Evolutionary conservation across 2,113 vertebrate species (phyloP).

Genomic region (Vanacampus margaritifer): DNA sequence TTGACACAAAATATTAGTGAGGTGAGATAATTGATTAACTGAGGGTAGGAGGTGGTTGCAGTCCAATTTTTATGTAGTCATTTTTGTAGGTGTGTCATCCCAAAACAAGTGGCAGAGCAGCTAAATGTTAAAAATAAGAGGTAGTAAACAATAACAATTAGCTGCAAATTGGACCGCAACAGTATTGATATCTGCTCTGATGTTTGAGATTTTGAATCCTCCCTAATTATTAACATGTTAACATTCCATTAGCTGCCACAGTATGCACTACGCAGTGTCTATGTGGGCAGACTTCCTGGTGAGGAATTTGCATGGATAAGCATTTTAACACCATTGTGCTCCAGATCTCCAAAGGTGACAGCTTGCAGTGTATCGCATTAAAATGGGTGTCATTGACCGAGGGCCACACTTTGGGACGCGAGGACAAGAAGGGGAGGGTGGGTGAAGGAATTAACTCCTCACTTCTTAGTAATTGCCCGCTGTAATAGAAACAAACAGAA

Average conservation of each 20-base stretch:
- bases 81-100: no score
- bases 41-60: no score
- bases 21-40: no score
- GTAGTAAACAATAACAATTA: no score
- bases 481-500: conserved; percentile 73
- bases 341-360: conserved; percentile 45
- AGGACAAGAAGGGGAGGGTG: conserved; percentile 24
- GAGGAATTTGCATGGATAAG: conserved; percentile 26
- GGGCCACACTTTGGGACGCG: conserved; percentile 64
- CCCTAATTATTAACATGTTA: neutral
- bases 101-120: no score
- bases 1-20: no score
- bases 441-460: conserved; percentile 64
- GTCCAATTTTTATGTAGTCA: no score
- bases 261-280: neutral
- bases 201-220: no score
- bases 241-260: neutral
- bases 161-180: no score
- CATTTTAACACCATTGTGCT: conserved; percentile 39
- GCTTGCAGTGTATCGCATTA: conserved; percentile 60
- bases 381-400: conserved; percentile 67
- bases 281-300: neutral
- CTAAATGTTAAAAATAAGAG: no score
- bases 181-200: no score
- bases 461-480: conserved; percentile 69